Base-by-base conservation (phyloP, 2,888 invertebrate genomes). In the Caenorhabditis macrosperma region DNA sequence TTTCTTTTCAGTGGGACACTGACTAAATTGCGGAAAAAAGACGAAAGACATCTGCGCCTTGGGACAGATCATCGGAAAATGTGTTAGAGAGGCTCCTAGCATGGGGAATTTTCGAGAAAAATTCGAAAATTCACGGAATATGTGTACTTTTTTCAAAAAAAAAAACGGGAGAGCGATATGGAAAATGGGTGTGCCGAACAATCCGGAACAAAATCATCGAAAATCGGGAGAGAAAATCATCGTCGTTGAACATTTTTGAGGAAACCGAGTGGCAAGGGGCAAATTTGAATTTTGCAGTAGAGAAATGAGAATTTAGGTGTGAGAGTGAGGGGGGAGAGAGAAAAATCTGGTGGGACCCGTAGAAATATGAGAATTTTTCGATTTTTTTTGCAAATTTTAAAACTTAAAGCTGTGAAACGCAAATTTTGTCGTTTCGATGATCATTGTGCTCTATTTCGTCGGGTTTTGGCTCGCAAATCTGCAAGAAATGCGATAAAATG, bases 401-500 rank as follows among this genome's bases (percentile, higher is more conserved):
- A 38, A 28, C 26, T 66, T 60, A 78, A 20, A 78, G 48, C 60
- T 78, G 71, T 5, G 78, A 78, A n/a, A 78, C 78, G 26, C 64
- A 64, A 46, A 78, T 78, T 72, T 78, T 78, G 28, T 71, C 66
- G 20, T 46, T 64, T 35, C 67, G 66, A 67, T 78, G 77, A 54
- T 77, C 69, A 41, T 77, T 63, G 1, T 71, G 69, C 64, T 72
- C 72, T 20, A 48, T 17, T 44, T 72, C 72, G 10, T 78, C 71
- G 7, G 38, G 48, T 64, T 69, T 63, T 15, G 71, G 77, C 50
- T 78, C 77, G 33, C 71, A 71, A 46, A 71, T 78, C 78, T 78
- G 55, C 46, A 69, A 55, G 10, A 38, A 52, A n/a, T 1, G 5
- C 20, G 33, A 1, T 10, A 17, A 41, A 26, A 26, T 10, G 5